A percentile compares a stretch with the other conserved stretches of the same genome.
These are phyloP conservation scores for Panagrolaimus sp. DNA, from an alignment of 1,140 invertebrate species.

Conservation along the genomic window DNA sequence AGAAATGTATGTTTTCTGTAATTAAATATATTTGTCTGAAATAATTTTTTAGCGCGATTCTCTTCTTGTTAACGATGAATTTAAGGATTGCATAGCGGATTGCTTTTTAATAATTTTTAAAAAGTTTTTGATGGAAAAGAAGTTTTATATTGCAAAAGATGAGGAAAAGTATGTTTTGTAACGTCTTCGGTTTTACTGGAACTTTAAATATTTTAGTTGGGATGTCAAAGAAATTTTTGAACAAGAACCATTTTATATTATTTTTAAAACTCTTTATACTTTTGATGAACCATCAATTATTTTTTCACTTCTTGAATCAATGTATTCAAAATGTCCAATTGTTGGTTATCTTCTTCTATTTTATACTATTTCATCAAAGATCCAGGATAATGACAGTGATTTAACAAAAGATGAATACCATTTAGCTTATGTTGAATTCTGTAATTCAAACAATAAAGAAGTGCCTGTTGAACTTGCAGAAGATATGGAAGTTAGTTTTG, in stretches of 20 bases:
- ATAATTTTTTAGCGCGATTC: not conserved
- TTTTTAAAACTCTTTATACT: not conserved
- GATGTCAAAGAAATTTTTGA: too few species aligned
- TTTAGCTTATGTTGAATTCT: not conserved
- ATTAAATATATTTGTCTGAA: too few species aligned
- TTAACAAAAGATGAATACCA: not conserved
- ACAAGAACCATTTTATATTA: slow-evolving; percentile 7
- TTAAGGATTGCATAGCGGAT: not conserved
- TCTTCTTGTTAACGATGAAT: not conserved
- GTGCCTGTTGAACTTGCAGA: not conserved
- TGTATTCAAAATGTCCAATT: slow-evolving; percentile 11
- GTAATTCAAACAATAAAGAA: slow-evolving; percentile 1
- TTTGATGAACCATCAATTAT: not conserved
- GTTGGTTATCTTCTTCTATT: slow-evolving; percentile 1
- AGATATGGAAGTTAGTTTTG: not conserved
- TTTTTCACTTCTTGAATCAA: not conserved
- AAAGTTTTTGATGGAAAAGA: not conserved
- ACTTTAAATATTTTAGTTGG: too few species aligned
- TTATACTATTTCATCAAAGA: not conserved
- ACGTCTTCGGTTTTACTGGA: too few species aligned
- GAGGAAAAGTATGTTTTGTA: not conserved
- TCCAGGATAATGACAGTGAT: not conserved
- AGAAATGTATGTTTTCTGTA: not conserved
- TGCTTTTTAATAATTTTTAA: slow-evolving; percentile 10
- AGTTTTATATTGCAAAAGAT: not conserved